A percentile compares a stretch with the other conserved stretches of the same genome.
Evolutionary conservation across 2,113 vertebrate species (phyloP).

Genomic region (Azemiops feae): DNA sequence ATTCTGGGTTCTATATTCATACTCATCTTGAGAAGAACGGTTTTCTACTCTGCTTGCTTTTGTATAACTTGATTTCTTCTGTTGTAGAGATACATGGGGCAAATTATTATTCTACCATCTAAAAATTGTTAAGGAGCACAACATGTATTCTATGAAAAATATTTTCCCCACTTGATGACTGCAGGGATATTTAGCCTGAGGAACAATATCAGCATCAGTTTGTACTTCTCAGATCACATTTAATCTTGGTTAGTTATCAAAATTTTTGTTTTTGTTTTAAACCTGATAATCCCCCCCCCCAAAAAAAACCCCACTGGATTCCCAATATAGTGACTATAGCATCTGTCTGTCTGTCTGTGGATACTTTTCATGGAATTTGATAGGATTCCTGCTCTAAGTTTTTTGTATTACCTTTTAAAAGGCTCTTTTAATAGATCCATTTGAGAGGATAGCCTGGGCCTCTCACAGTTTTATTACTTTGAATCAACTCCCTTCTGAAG

Average conservation of each 20-base stretch:
- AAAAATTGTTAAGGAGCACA: too few relatives aligned
- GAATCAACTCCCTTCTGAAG: not conserved
- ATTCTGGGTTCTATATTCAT: not conserved
- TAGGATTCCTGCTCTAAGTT: not conserved
- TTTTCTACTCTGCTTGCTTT: not conserved
- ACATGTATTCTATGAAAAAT: not conserved
- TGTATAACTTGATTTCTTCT: not conserved
- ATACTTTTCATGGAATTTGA: not conserved
- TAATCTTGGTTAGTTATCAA: not conserved
- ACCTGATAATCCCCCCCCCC: not conserved
- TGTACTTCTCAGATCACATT: not conserved
- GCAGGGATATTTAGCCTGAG: not conserved
- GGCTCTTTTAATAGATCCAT: not conserved
- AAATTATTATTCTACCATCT: not conserved
- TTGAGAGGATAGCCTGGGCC: not conserved
- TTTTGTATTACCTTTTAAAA: not conserved
- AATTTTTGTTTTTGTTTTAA: not conserved
- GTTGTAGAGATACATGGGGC: not conserved
- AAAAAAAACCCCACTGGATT: not conserved
- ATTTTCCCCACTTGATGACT: not conserved
- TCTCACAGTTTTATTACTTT: not conserved
- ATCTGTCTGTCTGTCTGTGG: not conserved
- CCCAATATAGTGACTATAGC: not conserved
- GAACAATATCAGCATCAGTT: not conserved
- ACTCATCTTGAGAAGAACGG: too few relatives aligned